phyloP scores from a whole-genome alignment of 2,113 vertebrate genomes.

The Speoplatyrhinus poulsoni region DNA sequence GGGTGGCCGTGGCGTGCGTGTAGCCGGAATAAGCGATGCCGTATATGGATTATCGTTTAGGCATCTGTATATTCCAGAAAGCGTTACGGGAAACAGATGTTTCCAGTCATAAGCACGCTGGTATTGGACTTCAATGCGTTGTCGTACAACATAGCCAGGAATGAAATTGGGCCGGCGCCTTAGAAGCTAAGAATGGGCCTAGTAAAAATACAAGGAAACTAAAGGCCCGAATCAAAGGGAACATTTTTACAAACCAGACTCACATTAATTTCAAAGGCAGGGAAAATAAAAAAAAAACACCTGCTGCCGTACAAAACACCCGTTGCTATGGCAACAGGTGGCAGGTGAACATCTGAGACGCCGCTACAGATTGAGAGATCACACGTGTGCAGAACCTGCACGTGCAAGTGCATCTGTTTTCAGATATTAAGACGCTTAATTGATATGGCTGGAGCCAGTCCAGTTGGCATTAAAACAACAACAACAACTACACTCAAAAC shows the following conservation, averaged over 20 bases:
- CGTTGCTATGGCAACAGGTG: conserved; percentile 46
- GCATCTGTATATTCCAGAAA: conserved; percentile 16
- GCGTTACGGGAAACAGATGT: conserved; percentile 44
- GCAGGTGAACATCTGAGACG: conserved; percentile 43
- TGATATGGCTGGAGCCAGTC: conserved; percentile 2
- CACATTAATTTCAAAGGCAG: neutral
- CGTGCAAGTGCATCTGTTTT: neutral
- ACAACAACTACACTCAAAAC: neutral
- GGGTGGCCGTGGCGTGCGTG: conserved; percentile 26
- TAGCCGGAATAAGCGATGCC: conserved; percentile 26
- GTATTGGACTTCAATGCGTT: conserved; percentile 28
- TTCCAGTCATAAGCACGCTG: neutral
- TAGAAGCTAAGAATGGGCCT: neutral
- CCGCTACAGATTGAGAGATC: conserved; percentile 23
- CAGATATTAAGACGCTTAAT: neutral
- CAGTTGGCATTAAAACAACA: neutral
- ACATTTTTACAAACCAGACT: no score
- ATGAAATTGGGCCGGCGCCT: neutral
- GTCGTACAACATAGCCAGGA: neutral
- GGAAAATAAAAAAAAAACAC: neutral
- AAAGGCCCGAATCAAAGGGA: neutral
- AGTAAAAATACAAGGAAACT: neutral
- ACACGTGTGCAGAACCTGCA: neutral
- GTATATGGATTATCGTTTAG: conserved; percentile 34
- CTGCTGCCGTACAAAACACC: neutral